Conservation (phyloP, 2,888 invertebrate species). For the Stenichneumon culpator region DNA sequence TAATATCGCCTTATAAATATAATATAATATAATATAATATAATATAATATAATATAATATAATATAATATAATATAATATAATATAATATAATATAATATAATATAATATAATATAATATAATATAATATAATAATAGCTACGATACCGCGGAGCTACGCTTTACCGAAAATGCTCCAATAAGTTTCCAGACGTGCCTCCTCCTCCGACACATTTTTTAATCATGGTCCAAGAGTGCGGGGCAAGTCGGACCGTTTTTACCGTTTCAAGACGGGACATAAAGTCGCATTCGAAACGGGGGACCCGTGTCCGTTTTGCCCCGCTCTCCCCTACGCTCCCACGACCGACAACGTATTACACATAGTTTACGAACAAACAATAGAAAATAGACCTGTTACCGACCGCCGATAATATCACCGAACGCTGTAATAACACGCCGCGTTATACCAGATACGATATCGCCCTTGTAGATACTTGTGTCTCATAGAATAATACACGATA, state of each 20-base stretch:
- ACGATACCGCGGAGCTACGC: background rate
- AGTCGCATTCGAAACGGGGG: too few species aligned
- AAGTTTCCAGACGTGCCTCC: background rate
- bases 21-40: too few species aligned
- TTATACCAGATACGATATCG: conserved; percentile 12
- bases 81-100: too few species aligned
- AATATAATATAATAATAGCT: background rate
- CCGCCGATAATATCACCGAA: conserved; percentile 41
- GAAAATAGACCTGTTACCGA: conserved; percentile 27
- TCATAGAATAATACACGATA: conserved; percentile 58
- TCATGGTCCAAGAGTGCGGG: too few species aligned
- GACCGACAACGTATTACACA: background rate
- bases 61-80: background rate
- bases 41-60: too few species aligned
- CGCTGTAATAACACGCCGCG: conserved; percentile 31
- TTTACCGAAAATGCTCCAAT: conserved; percentile 7
- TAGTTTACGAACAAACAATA: background rate
- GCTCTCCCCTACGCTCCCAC: background rate
- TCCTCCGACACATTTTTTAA: too few species aligned
- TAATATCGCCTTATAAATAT: conserved; percentile 21
- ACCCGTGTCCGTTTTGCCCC: too few species aligned
- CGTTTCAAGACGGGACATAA: too few species aligned
- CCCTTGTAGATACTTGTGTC: background rate
- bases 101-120: too few species aligned
- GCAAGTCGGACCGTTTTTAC: too few species aligned